Conservation (phyloP, 2,888 invertebrate species). For the Drosophila mulleri region DNA sequence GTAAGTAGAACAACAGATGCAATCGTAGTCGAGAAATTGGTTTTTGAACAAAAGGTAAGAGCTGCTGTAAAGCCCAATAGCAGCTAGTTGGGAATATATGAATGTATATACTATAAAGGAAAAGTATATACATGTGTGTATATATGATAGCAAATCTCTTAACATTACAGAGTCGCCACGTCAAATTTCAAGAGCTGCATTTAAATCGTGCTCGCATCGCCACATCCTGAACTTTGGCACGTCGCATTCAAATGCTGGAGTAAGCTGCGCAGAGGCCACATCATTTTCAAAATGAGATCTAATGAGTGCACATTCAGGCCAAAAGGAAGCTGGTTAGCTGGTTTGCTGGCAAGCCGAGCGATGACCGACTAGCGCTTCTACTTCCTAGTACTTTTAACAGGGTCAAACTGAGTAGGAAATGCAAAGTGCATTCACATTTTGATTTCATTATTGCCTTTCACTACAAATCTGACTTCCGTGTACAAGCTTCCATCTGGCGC, state of each 20-base stretch:
- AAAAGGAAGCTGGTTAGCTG: slow-evolving; percentile 23
- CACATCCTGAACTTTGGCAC: slow-evolving; percentile 22
- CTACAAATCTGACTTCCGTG: slow-evolving; percentile 77
- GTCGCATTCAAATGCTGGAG: slow-evolving; percentile 37
- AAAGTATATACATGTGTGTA: neutral
- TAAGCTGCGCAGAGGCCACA: slow-evolving; percentile 31
- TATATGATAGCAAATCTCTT: neutral
- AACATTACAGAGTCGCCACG: neutral
- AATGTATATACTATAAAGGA: neutral
- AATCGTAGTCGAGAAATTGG: neutral
- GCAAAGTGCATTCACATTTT: slow-evolving; percentile 81
- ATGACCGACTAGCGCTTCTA: slow-evolving; percentile 2
- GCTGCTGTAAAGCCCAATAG: neutral
- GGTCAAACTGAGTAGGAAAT: slow-evolving; percentile 79
- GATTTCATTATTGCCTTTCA: slow-evolving; percentile 74
- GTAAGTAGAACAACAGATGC: neutral
- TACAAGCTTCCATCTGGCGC: slow-evolving; percentile 54
- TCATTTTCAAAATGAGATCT: slow-evolving; percentile 61
- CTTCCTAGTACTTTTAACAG: slow-evolving; percentile 51
- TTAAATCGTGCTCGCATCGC: slow-evolving; percentile 3
- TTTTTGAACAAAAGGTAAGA: neutral
- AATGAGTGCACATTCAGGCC: slow-evolving; percentile 66
- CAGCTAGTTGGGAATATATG: neutral
- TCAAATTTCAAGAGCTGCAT: slow-evolving; percentile 1
- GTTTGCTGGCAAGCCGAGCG: neutral